Base-by-base conservation (phyloP, 2,797 vertebrate genomes). In the Oreonectes daqikongensis region DNA sequence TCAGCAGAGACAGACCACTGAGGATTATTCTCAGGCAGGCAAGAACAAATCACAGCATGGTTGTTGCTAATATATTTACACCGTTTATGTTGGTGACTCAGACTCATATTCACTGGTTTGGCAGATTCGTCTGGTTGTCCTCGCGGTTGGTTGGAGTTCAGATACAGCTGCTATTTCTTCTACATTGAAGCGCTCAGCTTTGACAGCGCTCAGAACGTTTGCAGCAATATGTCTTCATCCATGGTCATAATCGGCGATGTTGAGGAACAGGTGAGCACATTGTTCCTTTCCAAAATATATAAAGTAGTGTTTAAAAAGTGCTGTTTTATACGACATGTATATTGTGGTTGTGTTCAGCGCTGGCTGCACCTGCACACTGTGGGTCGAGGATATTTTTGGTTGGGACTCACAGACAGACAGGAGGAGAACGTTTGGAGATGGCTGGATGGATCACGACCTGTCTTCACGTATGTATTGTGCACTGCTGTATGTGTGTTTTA, bases 191-290 rank as follows among this genome's bases (percentile, higher is more conserved):
- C 88, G 84, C 90, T 92, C 70, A 92, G 88, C 81, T 99, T 97
- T 79, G 91, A 95, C 79, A 93, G 95, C 0, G 95, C 96, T 5
- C 94, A 93, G 77, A 81, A 88, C 64, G 90, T 87, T 72, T 99
- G 97, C 83, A 92, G 93, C 87, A 88, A 90, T n/a, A 89, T 83
- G 70, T 92, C 86, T 69, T 93, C 95, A 0, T 92, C 85, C 12
- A 81, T 99, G 79, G 82, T 97, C 88, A 95, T 96, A 87, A 95
- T 99, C 87, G 92, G 90, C 15, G 91, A 94, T 32, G 88, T 88
- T 88, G 95, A 96, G 52, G 96, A 98, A 70, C 96, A 97, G 94
- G 97, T 97, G 89, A n/a, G n/a, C n/a, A n/a, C n/a, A n/a, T n/a
- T n/a, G n/a, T n/a, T n/a, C n/a, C n/a, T n/a, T n/a, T n/a, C n/a